Percentiles rank a stretch among this genome's conserved stretches.
Conservation (phyloP, 2,797 vertebrate genomes). For the Melanotaenia maccullochi region DNA sequence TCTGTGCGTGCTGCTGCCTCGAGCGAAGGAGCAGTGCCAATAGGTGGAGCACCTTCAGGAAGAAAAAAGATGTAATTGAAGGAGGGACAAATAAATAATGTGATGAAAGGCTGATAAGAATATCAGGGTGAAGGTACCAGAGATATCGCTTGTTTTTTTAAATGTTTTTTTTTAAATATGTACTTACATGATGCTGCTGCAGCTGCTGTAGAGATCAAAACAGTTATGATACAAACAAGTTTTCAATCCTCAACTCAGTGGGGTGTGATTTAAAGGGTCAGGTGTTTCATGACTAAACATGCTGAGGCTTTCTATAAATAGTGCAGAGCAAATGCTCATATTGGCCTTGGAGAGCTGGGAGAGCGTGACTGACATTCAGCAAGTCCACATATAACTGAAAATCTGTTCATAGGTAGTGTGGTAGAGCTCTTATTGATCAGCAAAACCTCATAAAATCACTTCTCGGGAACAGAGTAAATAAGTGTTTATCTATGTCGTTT, state of each 20-base stretch:
- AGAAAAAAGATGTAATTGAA: constrained; percentile 23
- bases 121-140: constrained; percentile 51
- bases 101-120: constrained; percentile 47
- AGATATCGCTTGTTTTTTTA: not conserved
- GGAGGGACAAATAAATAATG: constrained; percentile 20
- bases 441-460: constrained; percentile 64
- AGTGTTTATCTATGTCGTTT: constrained; percentile 71
- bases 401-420: constrained; percentile 49
- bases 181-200: constrained; percentile 1
- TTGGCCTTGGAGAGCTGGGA: constrained; percentile 65
- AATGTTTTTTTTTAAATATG: not conserved
- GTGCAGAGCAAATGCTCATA: constrained; percentile 60
- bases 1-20: constrained; percentile 35
- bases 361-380: constrained; percentile 75
- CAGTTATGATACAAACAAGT: constrained; percentile 36
- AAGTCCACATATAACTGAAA: constrained; percentile 70
- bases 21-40: constrained; percentile 20
- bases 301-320: constrained; percentile 71
- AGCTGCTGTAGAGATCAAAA: constrained; percentile 25
- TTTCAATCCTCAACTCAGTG: constrained; percentile 43
- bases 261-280: constrained; percentile 66
- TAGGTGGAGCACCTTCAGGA: constrained; percentile 39
- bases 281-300: constrained; percentile 78
- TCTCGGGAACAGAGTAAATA: constrained; percentile 66
- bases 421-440: constrained; percentile 70